These are phyloP conservation scores for Choloepus didactylus DNA, from an alignment of 2,797 vertebrate genomes.

Conservation along the genomic window DNA sequence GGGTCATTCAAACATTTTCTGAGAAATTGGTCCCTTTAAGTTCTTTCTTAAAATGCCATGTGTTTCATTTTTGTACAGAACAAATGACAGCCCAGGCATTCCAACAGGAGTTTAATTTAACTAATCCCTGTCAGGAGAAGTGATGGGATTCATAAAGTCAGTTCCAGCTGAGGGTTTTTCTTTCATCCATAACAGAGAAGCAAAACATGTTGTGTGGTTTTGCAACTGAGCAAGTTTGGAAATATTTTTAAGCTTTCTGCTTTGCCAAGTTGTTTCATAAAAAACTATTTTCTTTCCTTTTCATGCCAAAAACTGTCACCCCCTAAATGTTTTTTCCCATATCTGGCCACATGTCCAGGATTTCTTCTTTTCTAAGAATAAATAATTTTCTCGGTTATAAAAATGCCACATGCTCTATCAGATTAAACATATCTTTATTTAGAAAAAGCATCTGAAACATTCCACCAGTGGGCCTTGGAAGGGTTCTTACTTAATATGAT, in stretches of 20 bases:
- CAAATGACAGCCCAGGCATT: slow-evolving; percentile 51
- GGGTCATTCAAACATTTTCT: slow-evolving; percentile 76
- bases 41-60: slow-evolving; percentile 51
- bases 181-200: slow-evolving; percentile 62
- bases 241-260: slow-evolving; percentile 84
- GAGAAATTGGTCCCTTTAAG: slow-evolving; percentile 57
- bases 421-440: slow-evolving; percentile 87
- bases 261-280: slow-evolving; percentile 82
- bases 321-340: slow-evolving; percentile 86
- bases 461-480: slow-evolving; percentile 58
- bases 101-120: slow-evolving; percentile 67
- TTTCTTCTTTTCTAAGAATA: slow-evolving; percentile 87
- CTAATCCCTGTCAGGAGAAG: slow-evolving; percentile 51
- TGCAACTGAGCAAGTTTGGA: slow-evolving; percentile 74
- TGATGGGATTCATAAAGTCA: not conserved
- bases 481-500: slow-evolving; percentile 67
- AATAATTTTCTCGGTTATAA: slow-evolving; percentile 84
- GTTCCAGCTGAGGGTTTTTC: not conserved
- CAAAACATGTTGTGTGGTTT: slow-evolving; percentile 73
- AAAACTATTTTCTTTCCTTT: slow-evolving; percentile 80
- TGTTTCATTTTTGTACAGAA: slow-evolving; percentile 13
- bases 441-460: slow-evolving; percentile 86
- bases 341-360: slow-evolving; percentile 84
- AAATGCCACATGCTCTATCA: slow-evolving; percentile 83
- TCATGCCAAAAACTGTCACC: slow-evolving; percentile 84